Evolutionary conservation across 1,140 invertebrate species (phyloP), one percentile per base, ranked within the genome.

Genomic region (Copidosoma floridanum): DNA sequence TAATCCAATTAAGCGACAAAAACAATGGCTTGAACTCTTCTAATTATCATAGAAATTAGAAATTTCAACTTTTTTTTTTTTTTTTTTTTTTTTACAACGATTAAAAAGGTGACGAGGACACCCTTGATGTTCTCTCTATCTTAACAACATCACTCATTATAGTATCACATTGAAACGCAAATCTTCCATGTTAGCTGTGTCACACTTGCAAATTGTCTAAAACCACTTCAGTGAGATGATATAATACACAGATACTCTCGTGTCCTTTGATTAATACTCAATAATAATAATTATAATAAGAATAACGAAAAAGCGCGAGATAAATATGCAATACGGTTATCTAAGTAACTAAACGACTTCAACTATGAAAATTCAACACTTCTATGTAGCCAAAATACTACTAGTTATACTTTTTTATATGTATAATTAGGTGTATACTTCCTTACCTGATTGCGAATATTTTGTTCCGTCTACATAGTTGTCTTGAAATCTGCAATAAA

Each of bases 181-280:
- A 54, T 35, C 40, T 38, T 6, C n/a, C 12, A 12, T 57, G 55
- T 51, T 26, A 35, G 37, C 35, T 14, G 52, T 61, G 59, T 61
- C 59, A 61, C 59, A 61, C 59, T 61, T 62, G 60, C 53, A 51
- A 61, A 51, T 56, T 51, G 60, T 62, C 60, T 37, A 62, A 62
- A 62, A 62, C 60, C 60, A 62, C 60, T 62, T 62, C 43, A 24
- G 51, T 46, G 51, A 24, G 18, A 20, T 26, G 20, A n/a, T 37
- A 44, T 21, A 54, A 26, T 38, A 48, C n/a, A 44, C 27, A 52
- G 11, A n/a, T 16, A 27, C 18, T 46, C 43, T 61, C 52, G 59
- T 61, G 59, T 61, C 59, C 59, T 55, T 50, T 50, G 43, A 61
- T 41, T 50, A 14, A 20, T 43, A 43, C 23, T 20, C 40, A 43